Conservation (phyloP, 23 tunicate genomes). For the Aplidium turbinatum region DNA sequence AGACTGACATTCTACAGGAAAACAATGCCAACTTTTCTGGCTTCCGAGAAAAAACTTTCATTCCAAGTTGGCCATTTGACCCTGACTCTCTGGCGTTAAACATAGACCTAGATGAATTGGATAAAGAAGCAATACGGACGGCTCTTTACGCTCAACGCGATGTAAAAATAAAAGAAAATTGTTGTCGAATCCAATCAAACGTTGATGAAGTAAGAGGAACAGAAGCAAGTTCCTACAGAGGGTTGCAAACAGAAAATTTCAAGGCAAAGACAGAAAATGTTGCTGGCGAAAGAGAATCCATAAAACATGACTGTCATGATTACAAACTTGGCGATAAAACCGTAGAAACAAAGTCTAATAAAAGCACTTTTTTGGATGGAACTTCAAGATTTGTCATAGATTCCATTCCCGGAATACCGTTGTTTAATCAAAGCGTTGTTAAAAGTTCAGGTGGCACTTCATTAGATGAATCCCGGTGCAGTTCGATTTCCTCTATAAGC, state of each 20-base stretch:
- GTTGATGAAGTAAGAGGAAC: no score
- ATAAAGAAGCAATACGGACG: constrained; percentile 56
- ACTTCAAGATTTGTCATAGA: neutral
- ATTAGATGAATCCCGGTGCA: neutral
- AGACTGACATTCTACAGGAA: neutral
- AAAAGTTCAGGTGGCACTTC: constrained; percentile 4
- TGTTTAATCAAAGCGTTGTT: constrained; percentile 13
- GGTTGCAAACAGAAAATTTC: no score
- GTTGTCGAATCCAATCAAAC: no score
- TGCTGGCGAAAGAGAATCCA: no score
- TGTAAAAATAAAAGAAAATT: constrained; percentile 19
- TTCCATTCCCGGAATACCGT: constrained; percentile 31
- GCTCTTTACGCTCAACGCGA: constrained; percentile 57
- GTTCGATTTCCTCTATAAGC: neutral
- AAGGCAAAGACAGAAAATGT: no score
- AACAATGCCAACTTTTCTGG: neutral
- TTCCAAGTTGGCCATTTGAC: constrained; percentile 93
- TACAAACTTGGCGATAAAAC: neutral
- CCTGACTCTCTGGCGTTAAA: constrained; percentile 48
- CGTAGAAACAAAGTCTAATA: neutral
- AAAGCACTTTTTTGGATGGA: neutral
- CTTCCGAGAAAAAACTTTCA: constrained; percentile 35
- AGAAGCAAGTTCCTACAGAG: no score
- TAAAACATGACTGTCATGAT: no score
- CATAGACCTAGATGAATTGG: constrained; percentile 59